Conservation (phyloP, 1,140 invertebrate species). For the Fopius arisanus region DNA sequence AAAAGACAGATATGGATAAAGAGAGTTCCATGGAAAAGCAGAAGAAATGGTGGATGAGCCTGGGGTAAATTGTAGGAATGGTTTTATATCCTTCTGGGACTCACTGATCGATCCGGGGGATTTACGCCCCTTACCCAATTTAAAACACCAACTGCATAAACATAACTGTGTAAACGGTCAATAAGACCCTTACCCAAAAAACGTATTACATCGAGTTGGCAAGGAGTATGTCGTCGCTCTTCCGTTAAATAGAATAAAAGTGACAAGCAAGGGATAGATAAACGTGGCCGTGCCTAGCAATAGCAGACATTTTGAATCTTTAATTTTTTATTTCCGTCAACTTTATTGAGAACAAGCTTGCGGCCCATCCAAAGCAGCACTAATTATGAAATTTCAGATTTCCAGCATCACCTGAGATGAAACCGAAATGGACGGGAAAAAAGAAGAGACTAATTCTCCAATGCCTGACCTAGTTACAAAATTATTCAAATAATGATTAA, state of each 20-base stretch:
- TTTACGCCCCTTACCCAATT: constrained; percentile 5
- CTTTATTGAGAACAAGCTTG: no score
- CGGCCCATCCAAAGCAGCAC: no score
- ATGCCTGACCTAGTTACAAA: no score
- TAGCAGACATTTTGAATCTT: no score
- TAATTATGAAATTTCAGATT: no score
- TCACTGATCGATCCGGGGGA: not conserved
- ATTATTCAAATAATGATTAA: no score
- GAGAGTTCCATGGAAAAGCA: not conserved
- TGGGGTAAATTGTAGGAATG: constrained; percentile 1
- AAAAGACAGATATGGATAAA: constrained; percentile 12
- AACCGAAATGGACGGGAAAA: no score
- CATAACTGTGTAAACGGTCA: not conserved
- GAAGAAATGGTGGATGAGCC: not conserved
- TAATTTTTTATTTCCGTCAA: no score
- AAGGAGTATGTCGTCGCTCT: not conserved
- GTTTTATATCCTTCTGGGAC: constrained; percentile 13
- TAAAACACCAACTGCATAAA: not conserved
- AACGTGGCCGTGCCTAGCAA: no score
- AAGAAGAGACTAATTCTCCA: no score
- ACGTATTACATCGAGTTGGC: not conserved
- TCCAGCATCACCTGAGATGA: no score
- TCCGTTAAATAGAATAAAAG: not conserved
- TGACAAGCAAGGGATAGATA: no score
- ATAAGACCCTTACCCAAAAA: not conserved